Conservation (phyloP, 2,113 vertebrate genomes). For the Mus pahari region DNA sequence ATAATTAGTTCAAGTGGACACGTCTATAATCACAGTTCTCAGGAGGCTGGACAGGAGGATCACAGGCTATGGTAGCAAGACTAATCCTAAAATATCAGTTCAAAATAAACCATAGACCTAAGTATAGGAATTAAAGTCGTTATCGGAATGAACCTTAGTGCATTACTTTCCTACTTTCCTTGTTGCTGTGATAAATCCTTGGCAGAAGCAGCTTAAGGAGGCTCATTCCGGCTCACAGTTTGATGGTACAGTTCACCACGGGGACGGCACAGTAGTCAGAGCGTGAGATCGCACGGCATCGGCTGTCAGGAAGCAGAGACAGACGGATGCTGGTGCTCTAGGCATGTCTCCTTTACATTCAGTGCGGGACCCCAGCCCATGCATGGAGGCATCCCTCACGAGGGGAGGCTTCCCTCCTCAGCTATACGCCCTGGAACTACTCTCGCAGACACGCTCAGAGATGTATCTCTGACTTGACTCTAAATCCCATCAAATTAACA, state of each 20-base stretch:
- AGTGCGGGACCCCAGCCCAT: not conserved
- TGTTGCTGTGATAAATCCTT: not conserved
- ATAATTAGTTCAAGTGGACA: not conserved
- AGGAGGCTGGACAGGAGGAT: not conserved
- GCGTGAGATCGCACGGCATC: not conserved
- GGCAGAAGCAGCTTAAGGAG: not conserved
- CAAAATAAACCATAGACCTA: slow-evolving; percentile 23
- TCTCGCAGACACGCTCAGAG: not conserved
- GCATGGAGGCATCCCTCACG: not conserved
- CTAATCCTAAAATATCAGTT: slow-evolving; percentile 10
- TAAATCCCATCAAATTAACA: not conserved
- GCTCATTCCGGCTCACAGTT: not conserved
- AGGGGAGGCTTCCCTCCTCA: not conserved
- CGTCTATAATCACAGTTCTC: not conserved
- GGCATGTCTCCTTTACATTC: not conserved
- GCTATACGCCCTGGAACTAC: not conserved
- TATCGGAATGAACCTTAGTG: not conserved
- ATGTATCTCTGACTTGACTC: not conserved
- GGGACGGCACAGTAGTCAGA: not conserved
- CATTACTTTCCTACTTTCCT: not conserved
- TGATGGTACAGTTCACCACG: not conserved
- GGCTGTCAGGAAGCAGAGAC: not conserved
- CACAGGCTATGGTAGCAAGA: not conserved
- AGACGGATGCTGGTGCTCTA: not conserved
- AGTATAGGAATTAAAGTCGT: not conserved